Conservation (phyloP, 2,888 invertebrate genomes). For the Euzophera pinguis region DNA sequence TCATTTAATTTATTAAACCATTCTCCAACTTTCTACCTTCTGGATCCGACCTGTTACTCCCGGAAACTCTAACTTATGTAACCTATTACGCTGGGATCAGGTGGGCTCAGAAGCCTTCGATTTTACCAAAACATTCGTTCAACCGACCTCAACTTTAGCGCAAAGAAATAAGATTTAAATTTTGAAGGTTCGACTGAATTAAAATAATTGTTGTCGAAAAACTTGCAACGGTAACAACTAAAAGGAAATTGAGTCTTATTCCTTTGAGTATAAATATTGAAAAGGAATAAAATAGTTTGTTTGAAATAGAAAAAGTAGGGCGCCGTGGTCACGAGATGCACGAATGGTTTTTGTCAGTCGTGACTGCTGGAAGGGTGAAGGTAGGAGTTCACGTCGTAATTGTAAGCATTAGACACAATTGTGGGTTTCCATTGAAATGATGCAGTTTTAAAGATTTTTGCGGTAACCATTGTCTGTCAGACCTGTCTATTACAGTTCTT, state of each 20-base stretch:
- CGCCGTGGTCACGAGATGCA: constrained; percentile 51
- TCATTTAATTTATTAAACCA: constrained; percentile 31
- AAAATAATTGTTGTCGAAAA: constrained; percentile 30
- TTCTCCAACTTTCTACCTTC: constrained; percentile 42
- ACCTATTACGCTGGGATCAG: constrained; percentile 47
- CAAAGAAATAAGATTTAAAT: constrained; percentile 30
- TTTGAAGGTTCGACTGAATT: constrained; percentile 28
- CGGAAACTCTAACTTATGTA: constrained; percentile 54
- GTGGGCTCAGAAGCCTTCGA: constrained; percentile 33
- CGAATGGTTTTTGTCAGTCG: constrained; percentile 40
- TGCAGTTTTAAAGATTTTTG: constrained; percentile 14
- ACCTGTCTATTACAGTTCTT: constrained; percentile 9
- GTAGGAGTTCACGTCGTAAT: constrained; percentile 51
- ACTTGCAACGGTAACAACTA: constrained; percentile 21
- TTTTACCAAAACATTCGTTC: constrained; percentile 28
- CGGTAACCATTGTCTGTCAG: constrained; percentile 11
- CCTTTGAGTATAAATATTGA: constrained; percentile 26
- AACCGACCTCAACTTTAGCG: constrained; percentile 28
- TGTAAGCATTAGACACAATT: constrained; percentile 50
- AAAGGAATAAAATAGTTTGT: constrained; percentile 22
- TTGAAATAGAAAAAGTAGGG: constrained; percentile 51
- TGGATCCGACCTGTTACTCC: constrained; percentile 33
- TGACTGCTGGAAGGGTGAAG: constrained; percentile 47
- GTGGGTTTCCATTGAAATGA: constrained; percentile 30
- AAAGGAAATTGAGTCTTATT: constrained; percentile 32